Base-by-base conservation (phyloP, 2,888 invertebrate species). In the Pterostichus madidus region DNA sequence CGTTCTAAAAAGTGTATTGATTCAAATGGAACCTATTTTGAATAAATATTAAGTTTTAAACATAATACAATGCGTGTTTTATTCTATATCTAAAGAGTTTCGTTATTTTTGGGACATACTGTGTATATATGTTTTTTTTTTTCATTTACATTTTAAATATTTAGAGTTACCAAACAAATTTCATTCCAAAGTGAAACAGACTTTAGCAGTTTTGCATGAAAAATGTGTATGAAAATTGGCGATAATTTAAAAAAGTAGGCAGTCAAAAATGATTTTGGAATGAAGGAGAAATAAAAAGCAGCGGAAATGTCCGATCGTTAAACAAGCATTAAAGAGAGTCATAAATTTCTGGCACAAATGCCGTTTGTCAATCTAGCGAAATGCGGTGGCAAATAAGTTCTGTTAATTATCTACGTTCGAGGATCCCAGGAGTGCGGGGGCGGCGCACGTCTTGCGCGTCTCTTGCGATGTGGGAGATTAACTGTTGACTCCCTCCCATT, bases 401-500 rank as follows among this genome's bases (percentile, higher is more conserved):
- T 81, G 81, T 81, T 81, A 81, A 81, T 81, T 73, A 81, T 81
- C 75, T 44, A n/a, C 53, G 53, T 32, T 61, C 17, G 61, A 7
- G 13, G 61, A 49, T 79, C 64, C 39, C 49, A 13, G 17, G 39
- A 15, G 76, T n/a, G 7, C 32, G 17, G 49, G 44, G 71, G 44
- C 7, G 24, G 78, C 61, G 11, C 78, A 78, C 59, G 78, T 78
- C 78, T 59, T 61, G 17, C 32, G 13, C 77, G 44, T 53, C 77
- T 77, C 77, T 56, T 32, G 35, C 79, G 78, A 59, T 59, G 79
- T 79, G 64, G 68, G 81, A 81, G 81, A 81, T 81, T 75, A 75
- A 81, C 80, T 80, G 80, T 80, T 80, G 80, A 80, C 81, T 81
- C 75, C 46, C 81, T 10, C 53, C 81, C 81, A 81, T 75, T 81